These are phyloP conservation scores for Ceratoteleas bidentatus DNA, from an alignment of 1,140 invertebrate genomes.

Conservation along the genomic window DNA sequence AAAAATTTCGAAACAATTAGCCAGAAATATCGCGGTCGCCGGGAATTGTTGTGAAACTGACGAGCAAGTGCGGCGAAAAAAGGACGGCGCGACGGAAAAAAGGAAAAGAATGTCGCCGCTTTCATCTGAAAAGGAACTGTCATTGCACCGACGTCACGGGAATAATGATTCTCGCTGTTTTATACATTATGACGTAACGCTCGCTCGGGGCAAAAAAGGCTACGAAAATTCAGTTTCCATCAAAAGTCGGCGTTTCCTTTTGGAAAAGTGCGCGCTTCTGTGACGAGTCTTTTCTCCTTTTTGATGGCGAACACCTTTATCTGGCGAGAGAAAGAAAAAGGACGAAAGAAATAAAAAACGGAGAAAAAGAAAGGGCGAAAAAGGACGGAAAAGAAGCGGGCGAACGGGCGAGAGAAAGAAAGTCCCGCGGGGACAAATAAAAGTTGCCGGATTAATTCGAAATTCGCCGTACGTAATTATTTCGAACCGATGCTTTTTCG, in stretches of 20 bases:
- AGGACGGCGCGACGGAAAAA: not conserved
- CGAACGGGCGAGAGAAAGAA: too few relatives aligned
- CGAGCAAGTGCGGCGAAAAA: not conserved
- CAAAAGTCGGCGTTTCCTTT: slow-evolving; percentile 29
- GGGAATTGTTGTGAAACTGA: slow-evolving; percentile 14
- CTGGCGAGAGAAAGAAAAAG: not conserved
- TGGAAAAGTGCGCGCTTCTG: slow-evolving; percentile 15
- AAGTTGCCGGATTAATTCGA: too few relatives aligned
- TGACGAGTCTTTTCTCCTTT: slow-evolving; percentile 11
- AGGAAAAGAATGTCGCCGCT: not conserved
- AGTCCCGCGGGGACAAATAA: too few relatives aligned
- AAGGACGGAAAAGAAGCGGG: not conserved
- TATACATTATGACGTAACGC: slow-evolving; percentile 36
- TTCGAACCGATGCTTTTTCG: too few relatives aligned
- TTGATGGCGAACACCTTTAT: slow-evolving; percentile 24
- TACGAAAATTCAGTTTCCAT: slow-evolving; percentile 51
- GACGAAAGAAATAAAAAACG: not conserved
- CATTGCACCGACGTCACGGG: slow-evolving; percentile 19
- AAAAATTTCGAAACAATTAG: slow-evolving; percentile 26
- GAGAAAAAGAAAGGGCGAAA: not conserved
- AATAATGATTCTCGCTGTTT: slow-evolving; percentile 51
- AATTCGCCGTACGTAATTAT: too few relatives aligned
- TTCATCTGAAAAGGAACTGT: slow-evolving; percentile 28
- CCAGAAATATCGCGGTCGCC: not conserved
- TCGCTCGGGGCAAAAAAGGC: slow-evolving; percentile 20